Base-by-base conservation (phyloP, 2,797 vertebrate species). In the Acanthornis magna region DNA sequence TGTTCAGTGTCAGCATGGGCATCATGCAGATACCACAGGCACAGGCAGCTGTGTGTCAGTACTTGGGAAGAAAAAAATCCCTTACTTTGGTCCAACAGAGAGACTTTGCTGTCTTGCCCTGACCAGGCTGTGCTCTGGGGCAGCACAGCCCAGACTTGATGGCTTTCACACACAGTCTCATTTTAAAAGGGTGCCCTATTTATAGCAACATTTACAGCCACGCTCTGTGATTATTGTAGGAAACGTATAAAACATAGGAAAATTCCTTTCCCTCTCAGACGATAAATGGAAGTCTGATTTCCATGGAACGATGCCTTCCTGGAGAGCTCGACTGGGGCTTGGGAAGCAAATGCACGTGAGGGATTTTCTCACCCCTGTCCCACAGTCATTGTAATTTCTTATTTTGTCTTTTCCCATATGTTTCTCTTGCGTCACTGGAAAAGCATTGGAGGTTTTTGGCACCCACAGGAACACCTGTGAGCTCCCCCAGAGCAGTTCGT, bases 201-300 rank as follows among this genome's bases (percentile, higher is more conserved):
- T 96, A 95, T 97, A 97, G 96, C 51, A 96, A 96, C 94, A 67
- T 94, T 97, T 93, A 92, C 88, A 96, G 94, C 88, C 93, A 67
- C 7, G 2, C 84, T 96, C 72, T 76, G 76, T 1, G 50, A 94
- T 95, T 95, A 96, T 65, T 96, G 85, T 96, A 96, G 88, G 93
- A 96, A 97, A 96, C 43, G 0, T 91, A 96, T 96, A 95, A 96
- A 97, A 96, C 95, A 89, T 91, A 95, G 93, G 92, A 93, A 95
- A 95, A 94, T 95, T 96, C 78, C 83, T 95, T 94, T 96, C 94
- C 90, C 88, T 95, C 91, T 93, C 93, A 95, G 89, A 92, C 75
- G 40, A 92, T 95, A 97, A 97, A 96, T 91, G 91, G 90, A 96
- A 95, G 95, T 91, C 95, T 95, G 91, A 96, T 95, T 96, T 96